phyloP scores from a whole-genome alignment of 2,888 invertebrate genomes.

The Mythimna lalbum region DNA sequence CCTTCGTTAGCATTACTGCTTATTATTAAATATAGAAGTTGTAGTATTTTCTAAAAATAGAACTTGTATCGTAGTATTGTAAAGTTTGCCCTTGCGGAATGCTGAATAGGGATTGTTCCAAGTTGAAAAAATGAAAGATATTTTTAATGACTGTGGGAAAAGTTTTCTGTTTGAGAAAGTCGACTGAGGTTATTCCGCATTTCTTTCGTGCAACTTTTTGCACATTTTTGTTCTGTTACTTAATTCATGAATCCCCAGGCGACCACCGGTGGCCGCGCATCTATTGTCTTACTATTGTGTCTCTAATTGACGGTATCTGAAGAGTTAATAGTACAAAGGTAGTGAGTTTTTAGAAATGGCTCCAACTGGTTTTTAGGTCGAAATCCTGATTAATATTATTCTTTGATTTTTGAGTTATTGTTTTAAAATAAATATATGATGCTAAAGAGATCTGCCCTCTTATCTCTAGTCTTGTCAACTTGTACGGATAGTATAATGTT shows the following conservation, averaged over 20 bases:
- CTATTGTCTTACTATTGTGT: too few relatives aligned
- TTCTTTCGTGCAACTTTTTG: neutral
- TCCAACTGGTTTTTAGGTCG: neutral
- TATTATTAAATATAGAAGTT: neutral
- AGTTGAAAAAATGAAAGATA: constrained; percentile 1
- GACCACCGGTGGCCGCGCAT: too few relatives aligned
- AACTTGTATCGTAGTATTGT: constrained; percentile 19
- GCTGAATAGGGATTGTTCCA: neutral
- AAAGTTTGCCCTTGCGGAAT: neutral
- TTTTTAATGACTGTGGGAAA: neutral
- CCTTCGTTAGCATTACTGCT: too few relatives aligned
- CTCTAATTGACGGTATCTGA: too few relatives aligned
- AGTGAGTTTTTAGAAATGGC: neutral
- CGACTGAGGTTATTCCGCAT: neutral
- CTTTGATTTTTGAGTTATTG: neutral
- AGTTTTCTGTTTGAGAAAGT: neutral
- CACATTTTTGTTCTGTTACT: neutral
- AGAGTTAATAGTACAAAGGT: neutral
- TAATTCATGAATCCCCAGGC: too few relatives aligned
- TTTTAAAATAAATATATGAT: neutral
- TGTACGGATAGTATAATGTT: neutral
- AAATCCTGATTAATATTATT: neutral
- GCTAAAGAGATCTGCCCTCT: neutral
- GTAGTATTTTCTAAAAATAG: constrained; percentile 8
- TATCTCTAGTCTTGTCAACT: neutral